These are phyloP conservation scores for Abscondita cerata DNA, from an alignment of 2,888 invertebrate species.

Conservation along the genomic window DNA sequence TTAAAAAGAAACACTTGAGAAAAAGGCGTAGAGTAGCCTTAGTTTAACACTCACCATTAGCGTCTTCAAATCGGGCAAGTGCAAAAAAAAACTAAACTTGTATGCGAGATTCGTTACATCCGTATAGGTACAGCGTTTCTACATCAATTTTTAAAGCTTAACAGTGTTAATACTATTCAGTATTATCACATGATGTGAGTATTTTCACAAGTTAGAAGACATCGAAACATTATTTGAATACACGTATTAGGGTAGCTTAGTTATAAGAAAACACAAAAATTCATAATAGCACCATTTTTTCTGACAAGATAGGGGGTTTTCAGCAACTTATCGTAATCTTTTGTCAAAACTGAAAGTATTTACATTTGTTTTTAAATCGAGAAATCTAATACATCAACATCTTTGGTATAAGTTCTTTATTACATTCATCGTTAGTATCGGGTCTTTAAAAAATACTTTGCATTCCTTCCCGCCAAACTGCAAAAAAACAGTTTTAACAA, in stretches of 20 bases:
- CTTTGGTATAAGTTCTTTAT: slow-evolving; percentile 33
- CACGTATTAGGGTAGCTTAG: neutral
- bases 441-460: slow-evolving; percentile 11
- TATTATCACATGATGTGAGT: slow-evolving; percentile 58
- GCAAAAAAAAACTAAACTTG: slow-evolving; percentile 3
- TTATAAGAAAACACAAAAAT: slow-evolving; percentile 6
- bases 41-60: no score
- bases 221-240: slow-evolving; percentile 38
- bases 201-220: slow-evolving; percentile 45
- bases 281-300: slow-evolving; percentile 24
- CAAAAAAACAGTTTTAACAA: no score
- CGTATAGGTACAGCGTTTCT: neutral
- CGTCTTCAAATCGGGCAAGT: neutral
- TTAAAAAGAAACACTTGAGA: no score
- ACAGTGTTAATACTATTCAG: slow-evolving; percentile 39
- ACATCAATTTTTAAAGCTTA: no score
- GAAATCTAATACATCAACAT: slow-evolving; percentile 29
- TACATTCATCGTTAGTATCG: slow-evolving; percentile 7
- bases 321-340: slow-evolving; percentile 8
- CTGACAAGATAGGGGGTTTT: no score
- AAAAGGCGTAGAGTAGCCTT: no score
- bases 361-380: slow-evolving; percentile 19
- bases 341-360: slow-evolving; percentile 24
- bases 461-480: neutral
- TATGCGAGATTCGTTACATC: slow-evolving; percentile 3